Percentiles rank a stretch among this genome's conserved stretches.
These are phyloP conservation scores for Syngnathus rostellatus DNA, from an alignment of 2,797 vertebrate species.

Conservation along the genomic window DNA sequence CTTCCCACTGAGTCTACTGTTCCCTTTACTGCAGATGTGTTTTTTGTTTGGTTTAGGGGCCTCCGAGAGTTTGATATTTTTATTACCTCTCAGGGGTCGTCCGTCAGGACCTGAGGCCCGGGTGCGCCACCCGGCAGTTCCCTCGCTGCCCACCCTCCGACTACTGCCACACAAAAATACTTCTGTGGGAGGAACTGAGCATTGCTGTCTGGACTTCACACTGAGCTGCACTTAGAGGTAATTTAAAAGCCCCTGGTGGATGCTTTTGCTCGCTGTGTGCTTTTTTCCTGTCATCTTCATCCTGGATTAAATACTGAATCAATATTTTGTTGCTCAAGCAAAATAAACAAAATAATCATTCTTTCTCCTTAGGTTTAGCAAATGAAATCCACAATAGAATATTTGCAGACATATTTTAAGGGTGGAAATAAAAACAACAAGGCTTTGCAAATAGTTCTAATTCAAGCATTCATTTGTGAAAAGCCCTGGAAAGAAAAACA, in stretches of 20 bases:
- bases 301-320: conserved; percentile 64
- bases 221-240: conserved; percentile 70
- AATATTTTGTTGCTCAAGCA: conserved; percentile 64
- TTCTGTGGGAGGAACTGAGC: conserved; percentile 73
- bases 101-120: conserved; percentile 50
- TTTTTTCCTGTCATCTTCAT: conserved; percentile 60
- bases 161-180: conserved; percentile 68
- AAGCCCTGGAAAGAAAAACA: conserved; percentile 70
- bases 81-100: conserved; percentile 72
- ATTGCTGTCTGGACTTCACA: conserved; percentile 77
- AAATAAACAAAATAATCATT: conserved; percentile 61
- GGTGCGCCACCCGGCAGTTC: conserved; percentile 54
- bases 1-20: conserved; percentile 75
- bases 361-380: conserved; percentile 49
- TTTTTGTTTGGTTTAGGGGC: conserved; percentile 74
- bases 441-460: conserved; percentile 67
- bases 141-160: conserved; percentile 29
- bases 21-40: conserved; percentile 74
- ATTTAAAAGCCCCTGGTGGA: conserved; percentile 75
- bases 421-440: conserved; percentile 27
- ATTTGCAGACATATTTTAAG: conserved; percentile 46
- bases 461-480: conserved; percentile 70
- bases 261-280: conserved; percentile 60
- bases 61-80: conserved; percentile 73
- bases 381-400: conserved; percentile 53